Conservation (phyloP, 1,140 invertebrate genomes). For the Araneus ventricosus region DNA sequence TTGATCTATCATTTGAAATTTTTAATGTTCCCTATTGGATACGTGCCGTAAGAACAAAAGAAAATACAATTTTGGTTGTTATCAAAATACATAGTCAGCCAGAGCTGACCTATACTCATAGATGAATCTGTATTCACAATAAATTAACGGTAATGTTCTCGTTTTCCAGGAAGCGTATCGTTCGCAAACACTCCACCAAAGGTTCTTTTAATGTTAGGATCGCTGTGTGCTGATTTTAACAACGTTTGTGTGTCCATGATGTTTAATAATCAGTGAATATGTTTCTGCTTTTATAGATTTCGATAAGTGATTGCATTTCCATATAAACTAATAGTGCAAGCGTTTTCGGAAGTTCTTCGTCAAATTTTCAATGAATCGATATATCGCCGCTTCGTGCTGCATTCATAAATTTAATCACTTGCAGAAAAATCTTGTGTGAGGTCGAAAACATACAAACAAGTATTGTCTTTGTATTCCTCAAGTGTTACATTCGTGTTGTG, state of each 20-base stretch:
- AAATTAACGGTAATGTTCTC: background rate
- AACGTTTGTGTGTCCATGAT: background rate
- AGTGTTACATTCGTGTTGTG: no score
- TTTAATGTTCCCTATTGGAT: background rate
- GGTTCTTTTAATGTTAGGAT: background rate
- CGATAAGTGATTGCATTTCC: slow-evolving; percentile 3
- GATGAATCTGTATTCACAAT: background rate
- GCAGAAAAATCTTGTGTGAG: background rate
- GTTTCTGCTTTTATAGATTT: slow-evolving; percentile 18
- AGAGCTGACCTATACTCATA: background rate
- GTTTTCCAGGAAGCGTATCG: background rate
- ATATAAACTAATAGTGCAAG: slow-evolving; percentile 15
- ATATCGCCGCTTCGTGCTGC: background rate
- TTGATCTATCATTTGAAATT: background rate
- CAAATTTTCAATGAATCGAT: slow-evolving; percentile 31
- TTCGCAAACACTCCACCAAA: slow-evolving; percentile 17
- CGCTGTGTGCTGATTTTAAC: background rate
- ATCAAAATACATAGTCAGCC: background rate
- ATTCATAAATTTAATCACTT: background rate
- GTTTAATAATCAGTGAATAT: slow-evolving; percentile 26
- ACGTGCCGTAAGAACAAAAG: slow-evolving; percentile 12
- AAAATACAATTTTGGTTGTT: background rate
- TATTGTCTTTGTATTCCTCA: background rate
- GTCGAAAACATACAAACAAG: background rate
- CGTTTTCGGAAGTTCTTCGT: background rate